Base-by-base conservation (phyloP, 2,113 vertebrate genomes). In the Athene noctua region DNA sequence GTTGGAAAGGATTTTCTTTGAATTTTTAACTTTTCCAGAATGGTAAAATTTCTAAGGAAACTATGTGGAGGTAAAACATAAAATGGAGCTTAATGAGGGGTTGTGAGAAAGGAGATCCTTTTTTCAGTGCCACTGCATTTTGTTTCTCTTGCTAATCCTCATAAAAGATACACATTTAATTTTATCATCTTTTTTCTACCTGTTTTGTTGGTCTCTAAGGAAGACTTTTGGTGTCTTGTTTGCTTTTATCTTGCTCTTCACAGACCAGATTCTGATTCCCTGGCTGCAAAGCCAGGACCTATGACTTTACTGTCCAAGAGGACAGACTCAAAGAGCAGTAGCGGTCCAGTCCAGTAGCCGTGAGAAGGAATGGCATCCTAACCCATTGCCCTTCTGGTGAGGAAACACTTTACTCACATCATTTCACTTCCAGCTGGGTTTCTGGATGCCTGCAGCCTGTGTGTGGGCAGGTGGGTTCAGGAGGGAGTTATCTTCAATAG, bases 401-500 rank as follows among this genome's bases (percentile, higher is more conserved):
- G 97, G 96, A 97, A 97, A 94, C 90, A 79, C 94, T 94, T 94
- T 70, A 81, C 95, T 97, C 92, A 91, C 91, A 96, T 94, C 93
- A 80, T 93, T 96, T 94, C 81, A 90, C 92, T 93, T 97, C 96
- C 97, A 96, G 96, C 91, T 96, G 97, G 89, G 78, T 94, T 97
- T 94, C 89, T 96, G 93, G 92, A 97, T 96, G 96, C 92, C 84
- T 93, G 88, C 58, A 96, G 96, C 88, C 97, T 97, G 92, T 97
- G 97, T 97, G 97, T 97, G 96, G 97, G 97, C 97, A 97, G 97
- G 96, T 97, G 96, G 95, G 95, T 97, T 96, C 96, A 95, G 94
- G 89, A 96, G 95, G 94, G 96, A 97, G 96, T 97, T 97, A 96
- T 92, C 95, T 96, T 96, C 85, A 84, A 96, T 96, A 96, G 96